phyloP scores from a whole-genome alignment of 2,888 invertebrate species.

The Neocrepidodera transversa region DNA sequence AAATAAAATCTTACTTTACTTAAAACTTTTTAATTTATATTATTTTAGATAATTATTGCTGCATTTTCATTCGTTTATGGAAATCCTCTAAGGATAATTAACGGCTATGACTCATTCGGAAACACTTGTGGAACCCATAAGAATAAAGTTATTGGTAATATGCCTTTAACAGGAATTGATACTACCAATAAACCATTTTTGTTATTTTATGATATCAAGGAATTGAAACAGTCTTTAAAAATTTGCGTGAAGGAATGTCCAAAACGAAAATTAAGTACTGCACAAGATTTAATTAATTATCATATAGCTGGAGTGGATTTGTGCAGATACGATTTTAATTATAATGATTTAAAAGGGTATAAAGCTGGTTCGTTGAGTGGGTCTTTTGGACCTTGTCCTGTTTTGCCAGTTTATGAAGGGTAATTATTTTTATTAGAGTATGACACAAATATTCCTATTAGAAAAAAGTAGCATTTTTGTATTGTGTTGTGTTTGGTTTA shows the following conservation, averaged over 20 bases:
- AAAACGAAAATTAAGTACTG: constrained; percentile 66
- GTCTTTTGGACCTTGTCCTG: constrained; percentile 78
- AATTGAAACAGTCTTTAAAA: constrained; percentile 79
- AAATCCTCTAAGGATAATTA: constrained; percentile 82
- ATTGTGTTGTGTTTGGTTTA: too few species aligned
- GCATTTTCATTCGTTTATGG: constrained; percentile 89
- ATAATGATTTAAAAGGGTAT: constrained; percentile 59
- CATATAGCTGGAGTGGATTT: constrained; percentile 78
- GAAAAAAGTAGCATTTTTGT: too few species aligned
- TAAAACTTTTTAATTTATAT: neutral
- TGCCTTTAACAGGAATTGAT: constrained; percentile 80
- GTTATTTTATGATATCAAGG: constrained; percentile 82
- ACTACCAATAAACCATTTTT: constrained; percentile 80
- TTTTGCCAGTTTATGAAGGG: constrained; percentile 79
- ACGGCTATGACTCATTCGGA: constrained; percentile 93
- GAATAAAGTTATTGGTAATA: constrained; percentile 77
- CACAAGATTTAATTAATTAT: constrained; percentile 75
- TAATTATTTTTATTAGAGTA: too few species aligned
- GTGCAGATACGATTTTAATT: constrained; percentile 76
- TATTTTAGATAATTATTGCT: constrained; percentile 77
- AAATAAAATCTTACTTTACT: constrained; percentile 31
- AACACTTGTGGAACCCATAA: constrained; percentile 88
- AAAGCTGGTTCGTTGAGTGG: constrained; percentile 55
- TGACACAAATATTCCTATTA: neutral
- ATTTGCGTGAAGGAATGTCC: constrained; percentile 93